phyloP scores from a whole-genome alignment of 37 sponge, comb jelly and placozoan genomes.

The Aplysina aerophoba region DNA sequence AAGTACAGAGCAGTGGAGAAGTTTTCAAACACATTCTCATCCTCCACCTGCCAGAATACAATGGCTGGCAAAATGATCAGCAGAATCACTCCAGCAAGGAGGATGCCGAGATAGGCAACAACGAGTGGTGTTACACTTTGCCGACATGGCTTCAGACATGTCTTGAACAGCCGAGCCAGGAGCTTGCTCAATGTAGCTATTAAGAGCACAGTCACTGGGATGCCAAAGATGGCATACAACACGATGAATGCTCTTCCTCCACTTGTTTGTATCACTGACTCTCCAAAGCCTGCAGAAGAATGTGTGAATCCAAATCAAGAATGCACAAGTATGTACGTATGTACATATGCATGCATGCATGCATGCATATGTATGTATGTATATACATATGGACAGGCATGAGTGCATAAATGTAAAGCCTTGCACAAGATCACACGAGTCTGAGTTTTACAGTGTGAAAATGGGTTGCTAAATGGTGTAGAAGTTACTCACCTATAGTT shows the following conservation, averaged over 20 bases:
- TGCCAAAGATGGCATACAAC: slow-evolving; percentile 45
- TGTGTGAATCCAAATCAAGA: no score
- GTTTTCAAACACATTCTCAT: slow-evolving; percentile 18
- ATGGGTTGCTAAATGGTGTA: no score
- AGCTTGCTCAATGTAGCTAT: slow-evolving; percentile 16
- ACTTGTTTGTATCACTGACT: neutral
- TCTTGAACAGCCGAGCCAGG: slow-evolving; percentile 9
- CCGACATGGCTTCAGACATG: neutral
- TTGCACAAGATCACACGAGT: no score
- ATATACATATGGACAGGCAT: no score
- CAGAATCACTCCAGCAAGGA: slow-evolving; percentile 1
- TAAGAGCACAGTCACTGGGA: slow-evolving; percentile 34
- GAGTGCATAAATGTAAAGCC: no score
- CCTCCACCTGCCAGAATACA: slow-evolving; percentile 33
- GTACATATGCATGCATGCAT: no score
- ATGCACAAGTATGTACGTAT: no score
- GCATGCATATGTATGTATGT: no score
- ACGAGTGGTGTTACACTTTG: neutral
- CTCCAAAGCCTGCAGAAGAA: slow-evolving; percentile 31
- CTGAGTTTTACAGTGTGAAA: no score
- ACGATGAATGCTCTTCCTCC: slow-evolving; percentile 14
- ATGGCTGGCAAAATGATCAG: slow-evolving; percentile 30
- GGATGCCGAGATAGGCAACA: neutral
- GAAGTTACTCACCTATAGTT: slow-evolving; percentile 38
- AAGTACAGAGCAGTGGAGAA: slow-evolving; percentile 23